Evolutionary conservation across 2,113 vertebrate genomes (phyloP), one percentile per base, ranked within the genome.

Genomic region (Rhinopomastus cyanomelas): DNA sequence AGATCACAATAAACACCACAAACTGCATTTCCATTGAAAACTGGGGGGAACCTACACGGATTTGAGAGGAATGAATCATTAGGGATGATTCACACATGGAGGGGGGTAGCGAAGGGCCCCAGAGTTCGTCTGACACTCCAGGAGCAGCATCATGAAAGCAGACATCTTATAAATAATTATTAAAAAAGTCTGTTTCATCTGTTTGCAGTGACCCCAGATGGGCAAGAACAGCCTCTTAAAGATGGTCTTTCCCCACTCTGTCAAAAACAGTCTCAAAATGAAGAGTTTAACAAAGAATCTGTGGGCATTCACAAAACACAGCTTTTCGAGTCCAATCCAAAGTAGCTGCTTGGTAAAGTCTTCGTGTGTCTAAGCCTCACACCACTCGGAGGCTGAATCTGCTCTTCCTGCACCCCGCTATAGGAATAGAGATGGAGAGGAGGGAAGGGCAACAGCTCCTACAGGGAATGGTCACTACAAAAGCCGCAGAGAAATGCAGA

Each of bases 121-220:
- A 2, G 18, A 95, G 94, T 94, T 98, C 11, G 11, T 92, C 91
- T 96, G 90, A 95, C 94, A 97, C 94, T 96, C 93, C 94, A 94
- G 85, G 85, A 96, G 94, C 60, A 95, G 91, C 3, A 0, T 96
- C 97, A 97, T 96, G 85, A 96, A 97, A 97, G 71, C 89, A 97
- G 98, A 97, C 97, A 97, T 97, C 97, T 97, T 98, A 98, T 97
- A 97, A 97, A 98, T 97, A 97, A 97, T 98, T 97, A 97, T 97
- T 6, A 92, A 49, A 95, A 97, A 97, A 97, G 96, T 97, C 96
- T 97, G 97, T 96, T 98, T 95, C 52, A 32, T 96, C 92, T 93
- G 94, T 93, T 95, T 81, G 44, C 75, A 86, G 85, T 95, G 96
- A 95, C 95, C 88, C 94, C 94, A 97, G 90, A 92, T 88, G 91